Base-by-base conservation (phyloP, 2,888 invertebrate genomes). In the Eupithecia subumbrata region DNA sequence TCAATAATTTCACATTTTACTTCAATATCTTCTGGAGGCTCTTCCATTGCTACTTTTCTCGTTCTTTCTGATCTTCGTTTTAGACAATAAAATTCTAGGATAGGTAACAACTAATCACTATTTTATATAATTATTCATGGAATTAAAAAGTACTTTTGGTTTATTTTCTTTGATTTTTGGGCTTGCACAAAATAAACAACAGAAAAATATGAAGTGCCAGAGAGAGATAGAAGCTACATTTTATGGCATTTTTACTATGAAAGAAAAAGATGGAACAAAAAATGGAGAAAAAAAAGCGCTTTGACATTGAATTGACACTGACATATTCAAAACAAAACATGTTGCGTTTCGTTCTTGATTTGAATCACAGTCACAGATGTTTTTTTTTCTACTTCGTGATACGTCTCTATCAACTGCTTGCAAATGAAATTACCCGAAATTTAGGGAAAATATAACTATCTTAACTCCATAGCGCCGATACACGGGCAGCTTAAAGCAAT, bases 1-100 rank as follows among this genome's bases (percentile, higher is more conserved):
- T 79, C 78, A 12, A 79, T 74, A 11, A 79, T 68, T 37, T 79
- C 78, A 73, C 76, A 75, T 68, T 72, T 76, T n/a, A 75, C 70
- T 43, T 71, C 73, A 40, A 52, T 56, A 18, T 72, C 9, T 52
- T 64, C 63, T 9, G 67, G 16, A 25, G 68, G n/a, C 5, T 67
- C 60, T 60, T 60, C 60, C 60, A 25, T 60, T 25, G 60, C 43
- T 5, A 22, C 22, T 25, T 43, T 37, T 45, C 2, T 43, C 43
- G 43, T 68, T 68, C n/a, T 22, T 64, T 64, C 18, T 64, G 63
- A 5, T 30, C 7, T 30, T 12, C 7, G 64, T 18, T 63, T 63
- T 16, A 30, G 25, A 30, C 30, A 14, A 30, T 63, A 63, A 7
- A 56, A 56, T 22, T 56, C n/a, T 22, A 56, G 22, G 22, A 22